Percentiles rank a stretch among this genome's conserved stretches.
These are phyloP conservation scores for Drosophila robusta DNA, from an alignment of 2,888 invertebrate genomes.

Conservation along the genomic window DNA sequence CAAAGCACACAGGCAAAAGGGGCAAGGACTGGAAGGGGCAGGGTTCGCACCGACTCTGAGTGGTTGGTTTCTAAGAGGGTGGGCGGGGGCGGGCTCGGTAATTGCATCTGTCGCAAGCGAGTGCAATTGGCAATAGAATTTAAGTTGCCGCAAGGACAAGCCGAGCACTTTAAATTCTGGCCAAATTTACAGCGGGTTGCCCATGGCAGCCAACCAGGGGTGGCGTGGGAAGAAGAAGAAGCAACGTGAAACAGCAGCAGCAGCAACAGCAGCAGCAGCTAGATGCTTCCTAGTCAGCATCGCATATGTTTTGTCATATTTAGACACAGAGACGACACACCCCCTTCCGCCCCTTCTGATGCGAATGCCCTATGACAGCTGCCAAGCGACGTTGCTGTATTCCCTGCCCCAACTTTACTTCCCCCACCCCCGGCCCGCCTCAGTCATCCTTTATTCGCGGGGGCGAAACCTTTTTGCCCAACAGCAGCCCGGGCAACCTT, in stretches of 20 bases:
- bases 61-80: neutral
- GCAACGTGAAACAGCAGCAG: neutral
- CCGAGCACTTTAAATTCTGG: conserved; percentile 47
- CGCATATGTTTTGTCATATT: conserved; percentile 37
- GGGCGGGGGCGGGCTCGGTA: conserved; percentile 19
- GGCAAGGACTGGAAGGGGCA: neutral
- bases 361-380: conserved; percentile 23
- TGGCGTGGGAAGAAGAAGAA: no score
- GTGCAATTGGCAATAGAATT: conserved; percentile 66
- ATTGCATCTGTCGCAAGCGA: conserved; percentile 65
- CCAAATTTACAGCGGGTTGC: conserved; percentile 30
- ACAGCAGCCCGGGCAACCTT: conserved; percentile 43
- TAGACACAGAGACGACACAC: conserved; percentile 7
- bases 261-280: neutral
- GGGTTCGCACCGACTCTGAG: neutral
- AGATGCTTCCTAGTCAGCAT: neutral
- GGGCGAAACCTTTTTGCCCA: conserved; percentile 58
- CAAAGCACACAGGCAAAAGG: conserved; percentile 19
- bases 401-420: neutral
- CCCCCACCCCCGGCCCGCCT: no score
- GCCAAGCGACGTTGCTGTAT: conserved; percentile 21
- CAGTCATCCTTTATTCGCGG: no score
- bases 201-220: conserved; percentile 8
- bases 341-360: no score
- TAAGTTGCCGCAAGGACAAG: conserved; percentile 31